These are phyloP conservation scores for Nycticryphes semicollaris DNA, from an alignment of 2,113 vertebrate genomes.

Conservation along the genomic window DNA sequence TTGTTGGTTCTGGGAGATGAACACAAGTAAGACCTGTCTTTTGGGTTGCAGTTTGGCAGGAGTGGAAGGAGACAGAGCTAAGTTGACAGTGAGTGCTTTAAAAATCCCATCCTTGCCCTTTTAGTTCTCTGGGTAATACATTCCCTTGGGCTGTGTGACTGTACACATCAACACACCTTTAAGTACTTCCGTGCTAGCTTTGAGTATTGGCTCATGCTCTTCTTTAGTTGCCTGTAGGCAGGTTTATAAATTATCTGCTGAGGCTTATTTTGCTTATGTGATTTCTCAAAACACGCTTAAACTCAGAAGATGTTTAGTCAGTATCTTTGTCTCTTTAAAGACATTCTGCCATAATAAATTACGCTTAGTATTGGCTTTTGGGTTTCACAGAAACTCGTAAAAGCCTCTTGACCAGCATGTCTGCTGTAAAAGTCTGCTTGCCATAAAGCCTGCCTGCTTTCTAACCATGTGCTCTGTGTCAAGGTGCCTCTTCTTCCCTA, in stretches of 20 bases:
- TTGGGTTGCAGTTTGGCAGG: not conserved
- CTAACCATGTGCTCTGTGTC: not conserved
- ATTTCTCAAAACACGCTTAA: constrained; percentile 47
- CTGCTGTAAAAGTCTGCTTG: not conserved
- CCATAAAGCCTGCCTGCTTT: not conserved
- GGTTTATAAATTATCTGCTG: constrained; percentile 42
- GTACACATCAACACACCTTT: not conserved
- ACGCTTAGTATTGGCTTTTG: constrained; percentile 19
- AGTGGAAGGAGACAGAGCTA: not conserved
- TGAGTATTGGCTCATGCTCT: constrained; percentile 23
- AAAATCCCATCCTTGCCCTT: not conserved
- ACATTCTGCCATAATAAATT: constrained; percentile 23
- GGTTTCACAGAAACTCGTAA: constrained; percentile 26
- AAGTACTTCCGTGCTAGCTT: not conserved
- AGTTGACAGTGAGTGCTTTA: not conserved
- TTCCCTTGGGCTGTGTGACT: not conserved
- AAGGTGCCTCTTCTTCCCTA: constrained; percentile 24
- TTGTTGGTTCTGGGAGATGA: not conserved
- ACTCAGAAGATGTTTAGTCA: constrained; percentile 16
- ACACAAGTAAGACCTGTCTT: not conserved
- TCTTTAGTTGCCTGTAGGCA: constrained; percentile 22
- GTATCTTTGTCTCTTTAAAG: constrained; percentile 28
- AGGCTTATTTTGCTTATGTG: constrained; percentile 30
- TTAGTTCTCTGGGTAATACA: not conserved
- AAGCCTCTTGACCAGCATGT: constrained; percentile 3